Percentiles rank a stretch among this genome's conserved stretches.
Evolutionary conservation across 1,140 invertebrate species (phyloP).

Genomic region (Euwallacea fornicatus): DNA sequence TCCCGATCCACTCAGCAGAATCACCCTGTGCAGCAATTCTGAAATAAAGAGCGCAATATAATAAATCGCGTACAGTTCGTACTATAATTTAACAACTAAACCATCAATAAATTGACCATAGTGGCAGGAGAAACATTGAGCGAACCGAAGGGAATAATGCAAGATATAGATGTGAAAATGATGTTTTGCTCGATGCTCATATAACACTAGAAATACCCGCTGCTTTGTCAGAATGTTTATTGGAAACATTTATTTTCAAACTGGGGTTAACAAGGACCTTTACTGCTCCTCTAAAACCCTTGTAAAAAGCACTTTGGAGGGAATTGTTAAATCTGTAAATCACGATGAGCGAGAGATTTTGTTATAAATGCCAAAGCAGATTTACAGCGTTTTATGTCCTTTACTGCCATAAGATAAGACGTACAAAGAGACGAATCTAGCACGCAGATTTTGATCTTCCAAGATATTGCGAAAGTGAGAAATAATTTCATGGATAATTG

Average conservation of each 20-base stretch:
- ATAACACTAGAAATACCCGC: constrained; percentile 9
- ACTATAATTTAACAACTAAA: neutral
- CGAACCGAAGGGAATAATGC: constrained; percentile 58
- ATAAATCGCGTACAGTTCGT: neutral
- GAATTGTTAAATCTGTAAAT: constrained; percentile 21
- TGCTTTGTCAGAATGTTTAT: constrained; percentile 12
- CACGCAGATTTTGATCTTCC: too few species aligned
- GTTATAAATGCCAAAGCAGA: constrained; percentile 19
- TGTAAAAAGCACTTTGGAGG: constrained; percentile 6
- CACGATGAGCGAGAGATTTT: constrained; percentile 10
- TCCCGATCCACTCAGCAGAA: constrained; percentile 93
- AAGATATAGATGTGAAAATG: constrained; percentile 9
- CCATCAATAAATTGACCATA: neutral
- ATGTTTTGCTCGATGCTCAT: neutral
- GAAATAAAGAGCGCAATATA: constrained; percentile 52
- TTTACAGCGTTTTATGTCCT: constrained; percentile 8
- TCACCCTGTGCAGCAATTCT: constrained; percentile 88
- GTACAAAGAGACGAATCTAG: constrained; percentile 16
- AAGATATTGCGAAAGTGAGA: too few species aligned
- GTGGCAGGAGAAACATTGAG: neutral
- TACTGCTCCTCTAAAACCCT: constrained; percentile 3
- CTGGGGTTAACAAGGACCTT: neutral
- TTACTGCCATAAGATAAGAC: constrained; percentile 10
- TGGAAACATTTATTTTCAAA: constrained; percentile 7
- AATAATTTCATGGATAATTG: too few species aligned